A percentile compares a stretch with the other conserved stretches of the same genome.
Evolutionary conservation across 2,113 vertebrate species (phyloP).

Genomic region (Takifugu flavidus): DNA sequence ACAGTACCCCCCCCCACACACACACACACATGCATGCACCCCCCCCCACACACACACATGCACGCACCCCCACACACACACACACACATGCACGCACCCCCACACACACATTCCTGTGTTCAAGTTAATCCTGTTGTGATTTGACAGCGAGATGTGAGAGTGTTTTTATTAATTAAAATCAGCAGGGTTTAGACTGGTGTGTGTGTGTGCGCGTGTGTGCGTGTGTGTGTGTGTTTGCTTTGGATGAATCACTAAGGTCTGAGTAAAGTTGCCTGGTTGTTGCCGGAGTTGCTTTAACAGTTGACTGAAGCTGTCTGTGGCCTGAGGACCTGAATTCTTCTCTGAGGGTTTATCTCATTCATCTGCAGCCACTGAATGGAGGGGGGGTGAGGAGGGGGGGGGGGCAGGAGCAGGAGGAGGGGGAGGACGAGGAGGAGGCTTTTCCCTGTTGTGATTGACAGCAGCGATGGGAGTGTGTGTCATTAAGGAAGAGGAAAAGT

Average conservation of each 20-base stretch:
- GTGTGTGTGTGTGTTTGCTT: neutral
- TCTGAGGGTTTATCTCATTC: neutral
- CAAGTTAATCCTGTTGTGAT: conserved; percentile 53
- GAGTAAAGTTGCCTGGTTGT: neutral
- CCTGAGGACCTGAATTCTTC: conserved; percentile 14
- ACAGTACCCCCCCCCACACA: neutral
- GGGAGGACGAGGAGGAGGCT: neutral
- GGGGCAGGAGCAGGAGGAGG: neutral
- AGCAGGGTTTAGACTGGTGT: conserved; percentile 25
- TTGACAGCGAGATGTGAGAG: conserved; percentile 25
- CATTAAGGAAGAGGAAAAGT: too few relatives aligned
- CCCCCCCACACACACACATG: conserved; percentile 1
- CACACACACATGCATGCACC: conserved; percentile 4
- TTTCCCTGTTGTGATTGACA: neutral
- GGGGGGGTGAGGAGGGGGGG: too few relatives aligned
- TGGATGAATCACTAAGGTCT: neutral
- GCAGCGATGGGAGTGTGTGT: neutral
- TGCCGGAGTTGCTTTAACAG: neutral
- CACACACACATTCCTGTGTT: conserved; percentile 3
- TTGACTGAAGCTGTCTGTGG: too few relatives aligned
- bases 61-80: conserved; percentile 9
- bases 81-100: conserved; percentile 2
- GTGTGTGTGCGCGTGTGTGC: conserved; percentile 1
- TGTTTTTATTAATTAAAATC: conserved; percentile 54
- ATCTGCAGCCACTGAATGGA: neutral